Base-by-base conservation (phyloP, 1,140 invertebrate genomes). In the Diachasma alloeum region DNA sequence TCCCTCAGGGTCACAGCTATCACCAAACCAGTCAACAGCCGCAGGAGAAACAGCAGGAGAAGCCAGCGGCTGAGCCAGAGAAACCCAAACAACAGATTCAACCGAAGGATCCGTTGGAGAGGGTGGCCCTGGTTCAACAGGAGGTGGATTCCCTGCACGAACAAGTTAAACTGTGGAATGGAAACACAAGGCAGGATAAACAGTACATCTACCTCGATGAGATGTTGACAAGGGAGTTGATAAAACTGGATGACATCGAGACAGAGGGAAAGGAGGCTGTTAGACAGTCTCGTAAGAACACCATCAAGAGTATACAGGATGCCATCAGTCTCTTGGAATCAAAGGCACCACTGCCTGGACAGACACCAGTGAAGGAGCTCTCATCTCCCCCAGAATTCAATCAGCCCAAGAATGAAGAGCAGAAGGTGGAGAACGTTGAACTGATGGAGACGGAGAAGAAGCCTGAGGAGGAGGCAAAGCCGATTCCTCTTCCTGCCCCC, bases 221-320 rank as follows among this genome's bases (percentile, higher is more conserved):
- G 88, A 98, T 98, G 97, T 89, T 99, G 15, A 98, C 97, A 0
- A 92, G 97, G 53, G 96, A 96, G 85, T 90, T 98, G 75, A 92
- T 98, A 4, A 97, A 97, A 86, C 87, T 98, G 75, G 97, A 99
- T 86, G 94, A 95, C 80, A 95, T 99, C 72, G 96, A 98, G 83
- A 96, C 96, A 0, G 96, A 97, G 76, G 96, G 96, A 0, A 94
- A 96, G 82, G 96, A 97, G 31, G 94, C 96, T 82, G 95, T 99
- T 39, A 91, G 97, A 80, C 92, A 93, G 74, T 95, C 95, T 0
- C 91, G 97, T 19, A 97, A 95, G 86, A 94, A 96, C 80, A 95
- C 95, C 0, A 97, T 99, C 10, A 95, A 94, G 84, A 94, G 93
- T 84, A 97, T 99, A 83, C 94, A 98, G 83, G 92, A 94, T 67